Evolutionary conservation across 2,888 invertebrate genomes (phyloP).

Genomic region (Mantis religiosa): DNA sequence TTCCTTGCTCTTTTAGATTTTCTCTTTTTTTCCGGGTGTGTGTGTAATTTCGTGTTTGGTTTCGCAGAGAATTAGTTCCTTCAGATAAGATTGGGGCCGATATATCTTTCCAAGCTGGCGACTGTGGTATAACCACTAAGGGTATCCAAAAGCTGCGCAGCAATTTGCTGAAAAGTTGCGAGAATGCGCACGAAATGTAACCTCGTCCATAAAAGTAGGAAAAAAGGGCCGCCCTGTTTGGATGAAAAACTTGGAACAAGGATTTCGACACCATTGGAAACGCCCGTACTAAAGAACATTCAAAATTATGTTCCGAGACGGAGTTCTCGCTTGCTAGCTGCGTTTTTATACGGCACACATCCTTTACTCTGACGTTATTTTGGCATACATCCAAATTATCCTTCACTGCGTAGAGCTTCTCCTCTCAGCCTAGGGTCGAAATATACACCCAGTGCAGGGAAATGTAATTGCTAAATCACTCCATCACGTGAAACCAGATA

Average conservation of each 20-base stretch:
- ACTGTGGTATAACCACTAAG: no score
- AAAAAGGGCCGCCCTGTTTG: neutral
- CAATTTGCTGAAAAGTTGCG: neutral
- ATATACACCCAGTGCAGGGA: neutral
- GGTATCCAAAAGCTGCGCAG: neutral
- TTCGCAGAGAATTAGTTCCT: no score
- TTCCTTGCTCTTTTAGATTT: no score
- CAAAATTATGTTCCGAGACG: slow-evolving; percentile 14
- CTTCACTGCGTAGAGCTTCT: neutral
- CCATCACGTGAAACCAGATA: neutral
- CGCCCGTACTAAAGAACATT: neutral
- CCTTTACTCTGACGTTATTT: neutral
- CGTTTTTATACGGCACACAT: slow-evolving; percentile 1
- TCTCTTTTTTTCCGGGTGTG: no score
- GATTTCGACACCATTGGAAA: neutral
- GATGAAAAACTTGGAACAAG: neutral
- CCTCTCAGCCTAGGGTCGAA: neutral
- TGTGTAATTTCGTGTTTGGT: no score
- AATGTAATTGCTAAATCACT: neutral
- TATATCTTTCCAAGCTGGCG: no score
- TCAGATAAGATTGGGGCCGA: no score
- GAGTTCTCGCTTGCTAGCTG: neutral
- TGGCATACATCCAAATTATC: slow-evolving; percentile 2
- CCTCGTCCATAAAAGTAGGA: neutral
- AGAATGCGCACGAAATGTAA: neutral